Percentiles rank a stretch among this genome's conserved stretches.
These are phyloP conservation scores for Mustela erminea DNA, from an alignment of 2,797 vertebrate genomes.

Conservation along the genomic window DNA sequence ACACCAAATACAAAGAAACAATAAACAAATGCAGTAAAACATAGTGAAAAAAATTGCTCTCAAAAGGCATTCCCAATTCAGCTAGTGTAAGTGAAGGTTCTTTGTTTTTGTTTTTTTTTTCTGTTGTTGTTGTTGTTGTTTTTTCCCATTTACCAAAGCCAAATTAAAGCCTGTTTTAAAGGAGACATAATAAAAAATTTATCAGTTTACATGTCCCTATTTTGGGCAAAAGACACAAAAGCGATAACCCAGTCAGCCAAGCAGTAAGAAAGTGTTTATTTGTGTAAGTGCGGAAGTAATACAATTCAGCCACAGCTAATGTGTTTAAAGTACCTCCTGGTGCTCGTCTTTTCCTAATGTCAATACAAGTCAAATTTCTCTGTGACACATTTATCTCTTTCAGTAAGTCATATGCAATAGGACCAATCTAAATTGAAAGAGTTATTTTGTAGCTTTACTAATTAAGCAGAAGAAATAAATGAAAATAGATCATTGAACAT, in stretches of 20 bases:
- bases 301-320: not conserved
- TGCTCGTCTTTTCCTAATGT: not conserved
- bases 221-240: constrained; percentile 28
- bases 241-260: not conserved
- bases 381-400: constrained; percentile 13
- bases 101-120: not conserved
- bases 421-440: not conserved
- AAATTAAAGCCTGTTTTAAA: constrained; percentile 34
- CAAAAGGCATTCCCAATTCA: not conserved
- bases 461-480: constrained; percentile 27
- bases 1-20: not conserved
- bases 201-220: not conserved
- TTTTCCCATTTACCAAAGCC: not conserved
- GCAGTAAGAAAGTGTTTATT: not conserved
- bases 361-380: not conserved
- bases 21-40: not conserved
- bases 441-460: not conserved
- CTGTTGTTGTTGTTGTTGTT: not conserved
- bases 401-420: not conserved
- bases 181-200: not conserved
- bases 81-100: not conserved
- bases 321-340: not conserved
- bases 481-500: not conserved
- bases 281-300: not conserved
- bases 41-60: not conserved